Percentiles rank a stretch among this genome's conserved stretches.
These are phyloP conservation scores for Allophyes oxyacanthae DNA, from an alignment of 2,888 invertebrate species.

Conservation along the genomic window DNA sequence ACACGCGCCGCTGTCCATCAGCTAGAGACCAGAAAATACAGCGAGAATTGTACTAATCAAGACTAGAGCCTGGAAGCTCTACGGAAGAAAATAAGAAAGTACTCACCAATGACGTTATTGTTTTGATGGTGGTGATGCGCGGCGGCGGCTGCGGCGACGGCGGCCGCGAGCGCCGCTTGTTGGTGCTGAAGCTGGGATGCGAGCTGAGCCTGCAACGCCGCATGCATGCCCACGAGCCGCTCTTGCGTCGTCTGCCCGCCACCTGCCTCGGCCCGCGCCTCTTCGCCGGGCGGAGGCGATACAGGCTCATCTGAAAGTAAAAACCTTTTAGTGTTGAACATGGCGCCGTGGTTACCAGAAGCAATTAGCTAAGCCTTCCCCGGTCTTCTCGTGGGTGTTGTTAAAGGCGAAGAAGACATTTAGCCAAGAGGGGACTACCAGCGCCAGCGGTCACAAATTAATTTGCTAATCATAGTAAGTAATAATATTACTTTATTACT, in stretches of 20 bases:
- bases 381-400: neutral
- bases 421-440: no score
- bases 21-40: no score
- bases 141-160: constrained; percentile 89
- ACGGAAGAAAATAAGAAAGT: constrained; percentile 1
- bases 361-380: no score
- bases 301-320: constrained; percentile 83
- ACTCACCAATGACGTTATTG: constrained; percentile 90
- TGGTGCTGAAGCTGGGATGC: constrained; percentile 90
- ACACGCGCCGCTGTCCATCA: no score
- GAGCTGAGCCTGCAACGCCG: constrained; percentile 90
- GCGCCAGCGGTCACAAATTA: no score
- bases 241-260: constrained; percentile 69
- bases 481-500: no score
- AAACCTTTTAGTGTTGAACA: constrained; percentile 8
- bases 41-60: no score
- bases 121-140: constrained; percentile 90
- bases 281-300: constrained; percentile 83
- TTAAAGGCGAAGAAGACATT: no score
- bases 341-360: no score
- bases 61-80: no score
- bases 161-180: constrained; percentile 87
- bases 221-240: constrained; percentile 77
- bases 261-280: constrained; percentile 77
- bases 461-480: no score